Evolutionary conservation across 2,888 invertebrate species (phyloP).

Genomic region (Lacanobia wlatinum): DNA sequence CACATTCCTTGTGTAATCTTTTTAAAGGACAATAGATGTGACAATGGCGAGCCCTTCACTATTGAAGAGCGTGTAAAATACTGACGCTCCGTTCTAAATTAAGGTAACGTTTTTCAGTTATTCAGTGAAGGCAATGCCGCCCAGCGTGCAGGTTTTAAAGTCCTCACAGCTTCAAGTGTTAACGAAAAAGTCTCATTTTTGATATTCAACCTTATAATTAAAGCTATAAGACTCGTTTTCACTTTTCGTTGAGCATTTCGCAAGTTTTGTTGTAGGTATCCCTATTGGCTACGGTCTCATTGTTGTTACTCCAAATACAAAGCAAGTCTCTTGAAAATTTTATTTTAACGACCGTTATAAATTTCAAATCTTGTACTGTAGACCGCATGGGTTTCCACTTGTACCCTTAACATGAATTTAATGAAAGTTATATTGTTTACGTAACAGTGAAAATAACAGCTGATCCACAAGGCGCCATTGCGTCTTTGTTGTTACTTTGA

Average conservation of each 20-base stretch:
- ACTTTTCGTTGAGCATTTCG: slow-evolving; percentile 1
- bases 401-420: slow-evolving; percentile 70
- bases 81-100: slow-evolving; percentile 83
- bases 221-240: not conserved
- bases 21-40: slow-evolving; percentile 83
- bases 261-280: slow-evolving; percentile 79
- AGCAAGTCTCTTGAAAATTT: slow-evolving; percentile 77
- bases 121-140: slow-evolving; percentile 84
- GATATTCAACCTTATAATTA: slow-evolving; percentile 25
- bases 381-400: slow-evolving; percentile 75
- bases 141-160: slow-evolving; percentile 76
- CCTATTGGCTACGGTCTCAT: slow-evolving; percentile 81
- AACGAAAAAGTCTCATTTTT: slow-evolving; percentile 18
- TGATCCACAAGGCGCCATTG: slow-evolving; percentile 67
- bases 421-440: slow-evolving; percentile 68
- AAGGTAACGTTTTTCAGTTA: slow-evolving; percentile 85
- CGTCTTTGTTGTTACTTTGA: slow-evolving; percentile 26
- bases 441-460: slow-evolving; percentile 65
- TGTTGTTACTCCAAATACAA: slow-evolving; percentile 80
- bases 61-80: slow-evolving; percentile 83
- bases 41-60: slow-evolving; percentile 83
- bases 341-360: slow-evolving; percentile 84
- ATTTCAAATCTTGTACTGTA: slow-evolving; percentile 77
- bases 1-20: slow-evolving; percentile 88
- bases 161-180: slow-evolving; percentile 49